Base-by-base conservation (phyloP, 2,797 vertebrate species). In the Chiroxiphia lanceolata region DNA sequence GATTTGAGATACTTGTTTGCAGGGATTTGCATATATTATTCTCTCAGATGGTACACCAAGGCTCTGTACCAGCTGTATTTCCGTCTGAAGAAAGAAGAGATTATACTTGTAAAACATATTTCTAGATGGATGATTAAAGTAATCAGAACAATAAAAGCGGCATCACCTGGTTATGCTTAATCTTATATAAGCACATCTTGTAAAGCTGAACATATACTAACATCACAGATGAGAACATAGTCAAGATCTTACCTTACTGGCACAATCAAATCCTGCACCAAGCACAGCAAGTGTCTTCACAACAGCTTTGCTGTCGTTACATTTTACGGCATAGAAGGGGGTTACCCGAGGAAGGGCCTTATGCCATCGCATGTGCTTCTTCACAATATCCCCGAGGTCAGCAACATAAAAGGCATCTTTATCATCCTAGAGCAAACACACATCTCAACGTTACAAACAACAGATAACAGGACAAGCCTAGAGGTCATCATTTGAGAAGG, bases 11-110 rank as follows among this genome's bases (percentile, higher is more conserved):
- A 99, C 98, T 98, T 99, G 99, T 96, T 99, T 99, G 96, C 99
- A 99, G 61, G 99, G 99, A 96, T 99, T 99, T 93, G 99, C 99
- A 95, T 99, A 99, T 97, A 99, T 99, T 90, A 99, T 99, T 97
- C 98, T 98, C 92, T 98, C 98, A 13, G 99, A 98, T 83, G 98
- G 98, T 22, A 99, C 99, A 75, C 99, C 99, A 25, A 99, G 97
- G 95, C 98, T 98, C 97, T 99, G 99, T 31, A 99, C 98, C 92
- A 99, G 93, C 74, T 99, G 99, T 92, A 99, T 99, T 97, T 99
- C 99, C 15, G 91, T 99, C 99, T 99, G 96, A 40, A 93, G 36
- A 87, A 83, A 94, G 20, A 93, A 72, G 15, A 88, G 34, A 77
- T 78, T 69, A 54, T 31, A 59, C 10, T 76, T 23, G 23, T 71